These are phyloP conservation scores for Nomada lathburiana DNA, from an alignment of 2,888 invertebrate genomes.

Conservation along the genomic window DNA sequence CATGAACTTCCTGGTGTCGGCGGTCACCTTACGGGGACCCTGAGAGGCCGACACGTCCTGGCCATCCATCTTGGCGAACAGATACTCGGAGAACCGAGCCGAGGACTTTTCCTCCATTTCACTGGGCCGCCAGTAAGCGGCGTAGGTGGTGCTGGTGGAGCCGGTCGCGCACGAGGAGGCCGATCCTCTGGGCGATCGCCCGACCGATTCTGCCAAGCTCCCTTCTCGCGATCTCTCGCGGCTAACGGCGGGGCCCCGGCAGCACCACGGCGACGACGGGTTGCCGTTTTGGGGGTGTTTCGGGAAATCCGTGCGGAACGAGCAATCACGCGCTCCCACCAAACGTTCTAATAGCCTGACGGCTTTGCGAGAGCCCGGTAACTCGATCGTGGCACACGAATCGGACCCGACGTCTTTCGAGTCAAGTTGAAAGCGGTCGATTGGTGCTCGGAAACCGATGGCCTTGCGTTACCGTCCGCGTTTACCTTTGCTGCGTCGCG, in stretches of 20 bases:
- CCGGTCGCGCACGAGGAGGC: constrained; percentile 64
- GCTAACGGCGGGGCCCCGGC: constrained; percentile 83
- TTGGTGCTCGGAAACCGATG: not conserved
- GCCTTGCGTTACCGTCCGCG: not conserved
- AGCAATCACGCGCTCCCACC: constrained; percentile 81
- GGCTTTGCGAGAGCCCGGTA: constrained; percentile 78
- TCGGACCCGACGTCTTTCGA: constrained; percentile 30
- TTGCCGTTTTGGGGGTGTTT: constrained; percentile 84
- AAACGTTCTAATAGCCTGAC: constrained; percentile 78
- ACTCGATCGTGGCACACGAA: constrained; percentile 80
- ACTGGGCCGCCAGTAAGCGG: constrained; percentile 76
- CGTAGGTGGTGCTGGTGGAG: constrained; percentile 65
- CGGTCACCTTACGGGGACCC: constrained; percentile 88
- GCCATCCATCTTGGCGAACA: constrained; percentile 91
- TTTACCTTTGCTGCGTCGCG: not conserved
- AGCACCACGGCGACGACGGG: constrained; percentile 83
- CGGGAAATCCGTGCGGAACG: constrained; percentile 82
- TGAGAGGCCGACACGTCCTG: constrained; percentile 85
- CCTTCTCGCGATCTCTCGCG: constrained; percentile 82
- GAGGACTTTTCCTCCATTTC: constrained; percentile 84
- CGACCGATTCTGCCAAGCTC: constrained; percentile 75
- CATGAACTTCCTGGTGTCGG: constrained; percentile 88
- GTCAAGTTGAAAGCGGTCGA: not conserved
- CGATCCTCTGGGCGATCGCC: constrained; percentile 69
- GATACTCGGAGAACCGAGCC: constrained; percentile 90